Percentiles rank a stretch among this genome's conserved stretches.
Conservation (phyloP, 2,888 invertebrate species). For the Aphidius colemani region DNA sequence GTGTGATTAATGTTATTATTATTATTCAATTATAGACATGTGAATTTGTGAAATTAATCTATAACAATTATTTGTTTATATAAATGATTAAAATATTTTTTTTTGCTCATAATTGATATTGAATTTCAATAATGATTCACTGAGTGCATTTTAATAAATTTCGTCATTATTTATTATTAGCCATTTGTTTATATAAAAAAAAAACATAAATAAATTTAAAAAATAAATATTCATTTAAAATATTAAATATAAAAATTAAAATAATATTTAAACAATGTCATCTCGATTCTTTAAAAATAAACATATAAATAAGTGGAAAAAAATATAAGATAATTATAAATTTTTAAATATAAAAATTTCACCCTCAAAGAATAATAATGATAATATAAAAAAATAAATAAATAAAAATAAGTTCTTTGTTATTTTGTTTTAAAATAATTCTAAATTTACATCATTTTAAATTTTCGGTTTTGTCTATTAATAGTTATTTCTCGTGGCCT, state of each 20-base stretch:
- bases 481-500: conserved; percentile 22
- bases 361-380: not conserved
- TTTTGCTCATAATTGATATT: too few relatives aligned
- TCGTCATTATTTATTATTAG: too few relatives aligned
- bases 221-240: too few relatives aligned
- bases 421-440: conserved; percentile 16
- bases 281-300: too few relatives aligned
- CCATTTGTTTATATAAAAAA: not conserved
- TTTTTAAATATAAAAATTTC: conserved; percentile 2
- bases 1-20: not conserved
- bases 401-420: conserved; percentile 1
- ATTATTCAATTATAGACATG: not conserved
- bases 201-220: not conserved
- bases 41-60: not conserved
- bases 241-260: too few relatives aligned
- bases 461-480: conserved; percentile 22
- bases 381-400: not conserved
- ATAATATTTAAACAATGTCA: too few relatives aligned
- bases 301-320: too few relatives aligned
- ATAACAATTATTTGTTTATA: too few relatives aligned
- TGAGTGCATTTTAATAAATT: not conserved
- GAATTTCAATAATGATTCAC: not conserved
- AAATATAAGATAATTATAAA: not conserved
- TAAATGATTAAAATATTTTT: too few relatives aligned
- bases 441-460: conserved; percentile 23